Base-by-base conservation (phyloP, 2,797 vertebrate genomes). In the Trichosurus vulpecula region DNA sequence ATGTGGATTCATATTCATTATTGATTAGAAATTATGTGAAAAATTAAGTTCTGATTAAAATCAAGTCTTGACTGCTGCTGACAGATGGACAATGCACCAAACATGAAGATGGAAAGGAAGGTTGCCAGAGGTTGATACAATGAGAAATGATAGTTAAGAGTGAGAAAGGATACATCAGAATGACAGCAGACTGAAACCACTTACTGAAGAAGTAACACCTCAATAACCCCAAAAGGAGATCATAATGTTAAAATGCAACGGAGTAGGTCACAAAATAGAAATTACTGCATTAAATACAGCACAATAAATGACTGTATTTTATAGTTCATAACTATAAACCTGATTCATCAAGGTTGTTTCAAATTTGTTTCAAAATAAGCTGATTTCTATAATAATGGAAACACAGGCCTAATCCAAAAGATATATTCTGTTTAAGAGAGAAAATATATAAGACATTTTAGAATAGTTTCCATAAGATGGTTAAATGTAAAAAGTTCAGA, bases 301-400 rank as follows among this genome's bases (percentile, higher is more conserved):
- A 90, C 95, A 91, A 61, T 66, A 94, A 96, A 96, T 92, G 54
- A 95, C 92, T 94, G 90, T 4, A 96, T 57, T 96, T n/a, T 89
- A 54, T 47, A 47, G 96, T 90, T 93, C 58, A 58, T 90, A 96
- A 25, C 95, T 95, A 61, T 0, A 11, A 81, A 92, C 25, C 25
- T 87, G 13, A 87, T 47, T 27, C 25, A 41, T 52, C 52, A 96
- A 94, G 95, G 93, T 97, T 98, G 29, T 56, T 56, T 56, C 55
- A 97, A 97, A 97, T 96, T 96, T 96, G 96, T 97, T 97, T 97
- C 95, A 95, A 91, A 87, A 95, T 66, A 95, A 22, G 95, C 25
- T 93, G 87, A 74, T n/a, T 74, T 74, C 35, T 55, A 97, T 92
- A 95, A 58, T 55, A 93, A 95, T 74, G 16, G 19, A 87, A 87